Conservation (phyloP, 2,113 vertebrate species). For the Felis chaus region DNA sequence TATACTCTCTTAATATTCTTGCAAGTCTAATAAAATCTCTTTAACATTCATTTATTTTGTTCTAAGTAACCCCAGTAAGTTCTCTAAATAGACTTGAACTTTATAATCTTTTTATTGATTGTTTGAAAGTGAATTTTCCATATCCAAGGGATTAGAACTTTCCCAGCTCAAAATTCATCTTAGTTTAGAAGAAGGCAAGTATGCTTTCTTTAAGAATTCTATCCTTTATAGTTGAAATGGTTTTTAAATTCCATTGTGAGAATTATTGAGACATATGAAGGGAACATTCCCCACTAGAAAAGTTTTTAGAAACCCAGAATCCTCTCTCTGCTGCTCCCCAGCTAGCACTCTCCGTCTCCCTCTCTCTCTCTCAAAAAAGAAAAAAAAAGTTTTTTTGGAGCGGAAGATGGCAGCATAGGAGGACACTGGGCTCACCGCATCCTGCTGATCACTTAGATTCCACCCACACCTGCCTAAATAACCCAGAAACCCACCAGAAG, state of each 20-base stretch:
- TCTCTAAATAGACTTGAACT: slow-evolving; percentile 74
- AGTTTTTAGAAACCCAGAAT: neutral
- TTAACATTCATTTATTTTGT: slow-evolving; percentile 82
- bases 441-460: too few species aligned
- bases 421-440: too few species aligned
- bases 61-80: slow-evolving; percentile 79
- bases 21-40: slow-evolving; percentile 77
- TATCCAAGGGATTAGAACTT: slow-evolving; percentile 56
- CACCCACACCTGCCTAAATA: too few species aligned
- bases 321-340: too few species aligned
- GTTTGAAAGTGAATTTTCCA: slow-evolving; percentile 77
- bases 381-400: too few species aligned
- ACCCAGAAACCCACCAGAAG: too few species aligned
- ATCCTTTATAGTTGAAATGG: neutral
- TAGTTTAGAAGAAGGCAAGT: neutral
- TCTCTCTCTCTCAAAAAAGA: too few species aligned
- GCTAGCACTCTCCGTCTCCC: too few species aligned
- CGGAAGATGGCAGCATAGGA: too few species aligned
- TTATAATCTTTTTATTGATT: slow-evolving; percentile 76
- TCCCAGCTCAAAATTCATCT: slow-evolving; percentile 37
- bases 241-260: neutral
- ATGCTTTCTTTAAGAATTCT: neutral
- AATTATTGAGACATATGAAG: neutral
- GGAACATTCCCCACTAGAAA: neutral
- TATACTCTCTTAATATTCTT: slow-evolving; percentile 80